phyloP scores from a whole-genome alignment of 2,797 vertebrate genomes.

The Cygnus olor region DNA sequence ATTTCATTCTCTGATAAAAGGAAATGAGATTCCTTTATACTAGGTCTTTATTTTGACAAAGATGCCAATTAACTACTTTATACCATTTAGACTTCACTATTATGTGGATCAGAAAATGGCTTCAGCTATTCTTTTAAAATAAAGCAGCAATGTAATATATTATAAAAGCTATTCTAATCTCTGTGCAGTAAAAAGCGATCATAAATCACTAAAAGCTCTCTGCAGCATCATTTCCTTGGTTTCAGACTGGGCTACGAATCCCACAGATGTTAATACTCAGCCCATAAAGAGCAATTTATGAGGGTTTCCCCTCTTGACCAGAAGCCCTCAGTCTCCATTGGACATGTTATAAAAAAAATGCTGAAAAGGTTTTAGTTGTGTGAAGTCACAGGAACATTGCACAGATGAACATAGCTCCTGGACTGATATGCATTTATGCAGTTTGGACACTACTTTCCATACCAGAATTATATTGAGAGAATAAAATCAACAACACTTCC shows the following conservation, averaged over 20 bases:
- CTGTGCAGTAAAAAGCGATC: neutral
- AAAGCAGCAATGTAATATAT: slow-evolving; percentile 23
- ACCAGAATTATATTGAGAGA: neutral
- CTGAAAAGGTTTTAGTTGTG: neutral
- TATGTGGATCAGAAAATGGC: slow-evolving; percentile 38
- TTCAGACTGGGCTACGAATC: neutral
- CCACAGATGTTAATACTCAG: neutral
- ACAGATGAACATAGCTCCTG: neutral
- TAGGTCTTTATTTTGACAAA: slow-evolving; percentile 75
- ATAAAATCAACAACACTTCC: neutral
- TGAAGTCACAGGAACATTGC: neutral
- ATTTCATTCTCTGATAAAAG: slow-evolving; percentile 45
- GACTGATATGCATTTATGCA: neutral
- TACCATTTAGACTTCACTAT: slow-evolving; percentile 71
- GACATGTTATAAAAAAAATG: neutral
- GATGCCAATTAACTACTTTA: slow-evolving; percentile 75
- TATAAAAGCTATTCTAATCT: slow-evolving; percentile 36
- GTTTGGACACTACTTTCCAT: neutral
- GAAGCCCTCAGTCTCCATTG: neutral
- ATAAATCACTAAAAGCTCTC: slow-evolving; percentile 23
- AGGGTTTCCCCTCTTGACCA: neutral
- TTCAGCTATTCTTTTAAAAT: slow-evolving; percentile 46
- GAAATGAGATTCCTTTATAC: slow-evolving; percentile 64
- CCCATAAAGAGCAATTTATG: neutral
- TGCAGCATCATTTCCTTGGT: neutral